Conservation (phyloP, 2,797 vertebrate genomes). For the Oryzias sinensis region DNA sequence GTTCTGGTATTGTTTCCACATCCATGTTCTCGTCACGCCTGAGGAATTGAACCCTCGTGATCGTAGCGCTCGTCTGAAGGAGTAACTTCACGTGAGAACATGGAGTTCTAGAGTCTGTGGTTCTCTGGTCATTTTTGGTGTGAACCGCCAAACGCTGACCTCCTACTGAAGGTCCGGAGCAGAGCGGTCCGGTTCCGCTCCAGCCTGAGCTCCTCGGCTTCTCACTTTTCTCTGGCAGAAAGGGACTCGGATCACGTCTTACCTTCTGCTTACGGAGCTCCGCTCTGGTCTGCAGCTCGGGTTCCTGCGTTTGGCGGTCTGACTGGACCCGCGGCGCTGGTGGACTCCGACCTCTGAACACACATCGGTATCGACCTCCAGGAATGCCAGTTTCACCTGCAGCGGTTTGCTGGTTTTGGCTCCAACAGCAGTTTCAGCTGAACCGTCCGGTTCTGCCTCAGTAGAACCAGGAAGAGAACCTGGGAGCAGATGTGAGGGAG, state of each 20-base stretch:
- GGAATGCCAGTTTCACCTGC: conserved; percentile 20
- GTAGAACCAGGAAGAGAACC: no score
- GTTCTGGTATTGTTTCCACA: no score
- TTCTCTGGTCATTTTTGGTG: no score
- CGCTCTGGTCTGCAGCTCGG: not conserved
- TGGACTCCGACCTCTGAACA: conserved; percentile 43
- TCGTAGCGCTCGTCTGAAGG: no score
- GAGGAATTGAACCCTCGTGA: no score
- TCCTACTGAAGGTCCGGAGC: no score
- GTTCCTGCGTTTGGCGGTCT: not conserved
- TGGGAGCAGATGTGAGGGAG: no score
- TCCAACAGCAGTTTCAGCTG: not conserved
- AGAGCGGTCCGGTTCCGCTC: not conserved
- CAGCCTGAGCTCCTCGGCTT: not conserved
- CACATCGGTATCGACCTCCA: conserved; percentile 25
- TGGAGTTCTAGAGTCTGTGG: no score
- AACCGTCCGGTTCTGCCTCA: no score
- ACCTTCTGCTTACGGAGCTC: conserved; percentile 20
- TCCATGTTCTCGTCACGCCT: no score
- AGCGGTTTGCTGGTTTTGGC: not conserved
- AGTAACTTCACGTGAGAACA: no score
- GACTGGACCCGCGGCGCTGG: conserved; percentile 4
- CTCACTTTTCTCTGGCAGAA: not conserved
- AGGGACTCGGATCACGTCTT: not conserved
- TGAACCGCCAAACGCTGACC: no score